Evolutionary conservation across 2,113 vertebrate species (phyloP), one percentile per base, ranked within the genome.

Genomic region (Perca flavescens): DNA sequence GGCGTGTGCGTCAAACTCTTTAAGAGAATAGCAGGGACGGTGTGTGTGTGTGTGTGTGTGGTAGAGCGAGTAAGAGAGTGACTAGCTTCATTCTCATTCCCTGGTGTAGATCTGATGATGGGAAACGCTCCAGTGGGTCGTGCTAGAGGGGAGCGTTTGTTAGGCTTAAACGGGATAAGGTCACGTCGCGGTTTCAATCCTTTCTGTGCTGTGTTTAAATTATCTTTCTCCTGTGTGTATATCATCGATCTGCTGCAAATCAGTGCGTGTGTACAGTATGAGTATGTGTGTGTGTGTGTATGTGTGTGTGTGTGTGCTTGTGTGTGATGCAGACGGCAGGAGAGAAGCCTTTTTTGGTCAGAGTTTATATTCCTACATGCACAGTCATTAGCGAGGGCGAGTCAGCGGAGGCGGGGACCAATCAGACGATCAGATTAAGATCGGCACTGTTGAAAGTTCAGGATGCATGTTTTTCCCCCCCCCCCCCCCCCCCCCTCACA

Each of bases 321-420:
- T 62, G 47, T 58, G 49, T 17, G 67, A 1, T 10, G 11, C 28
- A 56, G 47, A 22, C 8, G 3, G 17, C 12, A 6, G 34, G 34
- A 5, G 19, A 2, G 28, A 31, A 46, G 54, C 73, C 80, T 83
- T 88, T n/a, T 86, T 79, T 84, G 74, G 88, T 75, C 88, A 53
- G 3, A 58, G 74, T 77, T 85, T 85, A 80, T 25, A 6, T 82
- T 54, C 63, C 19, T 40, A 5, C 22, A 54, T 56, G 17, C 19
- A 10, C 17, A 25, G 47, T 87, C 77, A 83, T 83, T 71, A 67
- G 46, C 1, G 15, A 1, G 14, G 14, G 58, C 25, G 61, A n/a
- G 68, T 28, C n/a, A 0, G 21, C 11, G 4, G 46, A 46, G 22
- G 19, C 21, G 17, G 28, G 65, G 40, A 25, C 79, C 69, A 76